phyloP scores from a whole-genome alignment of 2,113 vertebrate species.

The Dinomys branickii region DNA sequence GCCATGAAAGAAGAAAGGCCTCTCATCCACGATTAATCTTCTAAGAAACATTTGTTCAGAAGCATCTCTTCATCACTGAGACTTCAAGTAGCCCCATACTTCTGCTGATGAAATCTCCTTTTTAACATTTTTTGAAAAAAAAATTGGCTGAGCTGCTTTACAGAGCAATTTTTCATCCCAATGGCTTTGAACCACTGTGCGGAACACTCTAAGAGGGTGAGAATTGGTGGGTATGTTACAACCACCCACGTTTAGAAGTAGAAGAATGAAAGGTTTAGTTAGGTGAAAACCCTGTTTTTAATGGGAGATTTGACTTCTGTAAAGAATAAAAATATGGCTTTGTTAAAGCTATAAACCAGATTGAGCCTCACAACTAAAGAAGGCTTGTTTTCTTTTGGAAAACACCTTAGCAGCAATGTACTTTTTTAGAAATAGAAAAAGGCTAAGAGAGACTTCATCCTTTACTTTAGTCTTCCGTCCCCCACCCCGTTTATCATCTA shows the following conservation, averaged over 20 bases:
- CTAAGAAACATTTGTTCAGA: conserved; percentile 90
- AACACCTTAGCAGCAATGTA: background rate
- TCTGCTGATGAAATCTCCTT: background rate
- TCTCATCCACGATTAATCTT: conserved; percentile 89
- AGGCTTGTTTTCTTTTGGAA: conserved; percentile 41
- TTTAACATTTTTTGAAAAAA: background rate
- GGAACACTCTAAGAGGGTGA: background rate
- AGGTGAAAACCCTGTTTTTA: conserved; percentile 22
- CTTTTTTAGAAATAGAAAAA: conserved; percentile 22
- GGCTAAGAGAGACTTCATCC: background rate
- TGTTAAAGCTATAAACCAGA: conserved; percentile 60
- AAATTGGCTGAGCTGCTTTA: background rate
- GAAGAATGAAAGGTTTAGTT: conserved; percentile 22
- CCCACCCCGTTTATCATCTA: conserved; percentile 10
- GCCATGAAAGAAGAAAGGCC: conserved; percentile 90
- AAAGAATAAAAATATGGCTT: conserved; percentile 50
- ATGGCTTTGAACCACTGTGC: background rate
- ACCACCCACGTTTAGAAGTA: background rate
- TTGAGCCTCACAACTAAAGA: conserved; percentile 22
- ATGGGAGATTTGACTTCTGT: conserved; percentile 44
- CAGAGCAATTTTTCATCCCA: conserved; percentile 70
- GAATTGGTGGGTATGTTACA: background rate
- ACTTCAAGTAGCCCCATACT: background rate
- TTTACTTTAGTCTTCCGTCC: conserved; percentile 10
- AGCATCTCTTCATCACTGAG: conserved; percentile 91